Base-by-base conservation (phyloP, 2,113 vertebrate species). In the Syngnathus floridae region DNA sequence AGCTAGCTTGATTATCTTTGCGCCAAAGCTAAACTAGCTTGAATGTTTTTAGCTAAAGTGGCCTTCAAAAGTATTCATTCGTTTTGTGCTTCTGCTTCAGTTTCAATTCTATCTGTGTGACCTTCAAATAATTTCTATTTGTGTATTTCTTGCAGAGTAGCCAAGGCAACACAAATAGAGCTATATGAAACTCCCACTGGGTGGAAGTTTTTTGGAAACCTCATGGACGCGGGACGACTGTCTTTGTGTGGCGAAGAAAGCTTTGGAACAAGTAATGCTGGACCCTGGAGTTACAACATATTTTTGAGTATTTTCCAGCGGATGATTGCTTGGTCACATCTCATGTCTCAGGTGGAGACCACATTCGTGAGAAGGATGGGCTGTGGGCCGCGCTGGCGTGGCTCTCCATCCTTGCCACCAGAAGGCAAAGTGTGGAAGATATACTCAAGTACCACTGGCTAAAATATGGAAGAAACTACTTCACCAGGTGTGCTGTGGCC, bases 171-270 rank as follows among this genome's bases (percentile, higher is more conserved):
- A 67, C 96, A 98, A 92, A 98, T 98, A 43, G 89, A 97, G 82
- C 88, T 99, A 74, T 96, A 96, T 13, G 97, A 98, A 87, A 97
- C 96, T 60, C 95, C 96, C 38, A 93, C 94, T 0, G 97, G 96
- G 66, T 98, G 95, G 97, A 96, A 93, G 87, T 98, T 94, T 88
- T 99, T 99, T 80, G 95, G 95, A 49, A 99, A 94, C 85, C 74
- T 99, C 77, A 99, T 99, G 97, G 97, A 98, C 72, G 95, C 95
- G 6, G 94, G 93, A 79, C 93, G 92, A 69, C 88, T 99, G 80
- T 99, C 97, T 65, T 89, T 99, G 67, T 98, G 94, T 74, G 97
- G 96, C 74, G 97, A 99, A 78, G 97, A 99, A 85, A 97, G 94
- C 83, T 99, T 98, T 81, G 96, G 95, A 67, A 97, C 94, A 67